A percentile compares a stretch with the other conserved stretches of the same genome.
phyloP scores from a whole-genome alignment of 2,113 vertebrate genomes.

The Muscicapa adusta region DNA sequence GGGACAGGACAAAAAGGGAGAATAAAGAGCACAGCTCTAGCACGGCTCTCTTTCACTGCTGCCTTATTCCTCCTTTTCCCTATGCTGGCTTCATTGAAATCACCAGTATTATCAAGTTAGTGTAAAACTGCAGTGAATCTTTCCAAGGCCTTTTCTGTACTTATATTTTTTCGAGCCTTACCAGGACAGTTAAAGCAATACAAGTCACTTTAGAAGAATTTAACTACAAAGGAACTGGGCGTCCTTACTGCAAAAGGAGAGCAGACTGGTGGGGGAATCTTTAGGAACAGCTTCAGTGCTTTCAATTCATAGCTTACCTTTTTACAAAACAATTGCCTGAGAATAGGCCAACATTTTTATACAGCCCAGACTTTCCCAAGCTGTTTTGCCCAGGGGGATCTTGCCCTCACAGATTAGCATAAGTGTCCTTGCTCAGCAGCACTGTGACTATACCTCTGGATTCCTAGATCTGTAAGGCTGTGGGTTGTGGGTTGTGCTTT shows the following conservation, averaged over 20 bases:
- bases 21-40: background rate
- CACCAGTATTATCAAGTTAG: background rate
- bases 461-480: background rate
- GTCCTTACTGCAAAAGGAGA: background rate
- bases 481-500: background rate
- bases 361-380: background rate
- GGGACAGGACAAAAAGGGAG: background rate
- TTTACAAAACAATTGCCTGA: conserved; percentile 3
- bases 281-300: background rate
- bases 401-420: background rate
- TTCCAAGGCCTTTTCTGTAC: conserved; percentile 1
- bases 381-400: conserved; percentile 6
- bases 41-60: background rate
- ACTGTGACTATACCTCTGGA: background rate
- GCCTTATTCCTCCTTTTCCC: background rate
- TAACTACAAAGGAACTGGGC: conserved; percentile 5
- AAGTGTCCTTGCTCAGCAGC: background rate
- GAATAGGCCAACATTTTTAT: background rate
- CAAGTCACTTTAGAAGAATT: conserved; percentile 60
- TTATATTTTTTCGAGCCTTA: background rate
- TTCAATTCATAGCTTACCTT: conserved; percentile 20
- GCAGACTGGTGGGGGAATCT: background rate
- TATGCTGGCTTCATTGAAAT: background rate
- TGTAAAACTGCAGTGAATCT: background rate
- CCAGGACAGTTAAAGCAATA: conserved; percentile 12